Percentiles rank a stretch among this genome's conserved stretches.
These are phyloP conservation scores for Eupithecia pulchellata DNA, from an alignment of 2,888 invertebrate species.

Conservation along the genomic window DNA sequence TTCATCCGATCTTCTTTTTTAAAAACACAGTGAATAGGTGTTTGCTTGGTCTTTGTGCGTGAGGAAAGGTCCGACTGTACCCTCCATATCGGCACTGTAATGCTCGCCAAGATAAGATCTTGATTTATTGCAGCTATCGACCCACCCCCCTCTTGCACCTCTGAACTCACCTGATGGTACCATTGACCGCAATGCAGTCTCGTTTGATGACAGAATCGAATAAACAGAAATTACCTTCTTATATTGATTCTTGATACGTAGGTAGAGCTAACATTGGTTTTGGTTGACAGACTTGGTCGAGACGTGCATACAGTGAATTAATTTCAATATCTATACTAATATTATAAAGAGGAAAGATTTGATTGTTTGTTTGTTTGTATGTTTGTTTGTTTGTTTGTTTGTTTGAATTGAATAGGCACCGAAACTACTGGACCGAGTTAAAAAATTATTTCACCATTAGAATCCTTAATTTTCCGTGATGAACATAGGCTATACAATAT, in stretches of 20 bases:
- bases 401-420: too few species aligned
- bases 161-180: conserved; percentile 56
- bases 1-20: neutral
- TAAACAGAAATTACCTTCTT: too few species aligned
- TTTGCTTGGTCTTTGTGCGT: conserved; percentile 40
- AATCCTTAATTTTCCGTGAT: too few species aligned
- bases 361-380: too few species aligned
- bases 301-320: too few species aligned
- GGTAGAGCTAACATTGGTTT: neutral
- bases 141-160: conserved; percentile 50
- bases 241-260: too few species aligned
- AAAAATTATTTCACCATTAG: too few species aligned
- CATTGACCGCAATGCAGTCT: conserved; percentile 43
- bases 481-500: too few species aligned
- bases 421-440: too few species aligned
- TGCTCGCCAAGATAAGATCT: conserved; percentile 80
- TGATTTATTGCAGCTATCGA: conserved; percentile 80
- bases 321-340: too few species aligned
- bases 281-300: neutral
- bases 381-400: too few species aligned
- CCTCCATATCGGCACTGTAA: conserved; percentile 75
- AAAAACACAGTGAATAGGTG: conserved; percentile 25
- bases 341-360: too few species aligned
- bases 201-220: conserved; percentile 13
- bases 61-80: conserved; percentile 62